Conservation (phyloP, 2,888 invertebrate species). For the Toxonevra muliebris region DNA sequence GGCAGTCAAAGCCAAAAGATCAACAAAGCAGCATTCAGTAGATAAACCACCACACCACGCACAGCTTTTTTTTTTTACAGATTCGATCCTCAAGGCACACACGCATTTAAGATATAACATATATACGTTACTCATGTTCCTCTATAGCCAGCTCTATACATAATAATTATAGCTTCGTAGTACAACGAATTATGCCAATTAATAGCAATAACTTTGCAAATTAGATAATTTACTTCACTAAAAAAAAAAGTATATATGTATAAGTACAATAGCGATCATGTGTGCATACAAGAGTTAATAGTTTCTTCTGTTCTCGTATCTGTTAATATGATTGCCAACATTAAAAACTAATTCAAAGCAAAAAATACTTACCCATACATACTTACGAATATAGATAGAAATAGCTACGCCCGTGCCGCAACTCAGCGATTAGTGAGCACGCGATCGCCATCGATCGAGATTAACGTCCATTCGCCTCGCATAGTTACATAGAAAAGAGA, state of each 20-base stretch:
- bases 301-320: not conserved
- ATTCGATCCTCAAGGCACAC: no score
- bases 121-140: no score
- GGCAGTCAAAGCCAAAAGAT: not conserved
- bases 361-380: not conserved
- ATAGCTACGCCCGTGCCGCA: constrained; percentile 21
- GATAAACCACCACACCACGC: not conserved
- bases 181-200: constrained; percentile 27
- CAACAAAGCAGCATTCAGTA: constrained; percentile 11
- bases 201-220: constrained; percentile 31
- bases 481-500: not conserved
- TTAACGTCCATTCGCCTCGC: constrained; percentile 26
- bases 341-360: constrained; percentile 1
- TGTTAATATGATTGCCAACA: constrained; percentile 8
- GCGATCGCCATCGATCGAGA: constrained; percentile 18
- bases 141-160: no score
- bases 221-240: constrained; percentile 20
- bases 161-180: no score
- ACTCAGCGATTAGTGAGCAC: constrained; percentile 6
- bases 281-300: not conserved
- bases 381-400: not conserved
- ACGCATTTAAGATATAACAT: no score
- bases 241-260: not conserved
- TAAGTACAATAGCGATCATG: not conserved
- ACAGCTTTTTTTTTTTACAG: not conserved